Conservation (phyloP, 2,113 vertebrate genomes). For the Centropus bengalensis region DNA sequence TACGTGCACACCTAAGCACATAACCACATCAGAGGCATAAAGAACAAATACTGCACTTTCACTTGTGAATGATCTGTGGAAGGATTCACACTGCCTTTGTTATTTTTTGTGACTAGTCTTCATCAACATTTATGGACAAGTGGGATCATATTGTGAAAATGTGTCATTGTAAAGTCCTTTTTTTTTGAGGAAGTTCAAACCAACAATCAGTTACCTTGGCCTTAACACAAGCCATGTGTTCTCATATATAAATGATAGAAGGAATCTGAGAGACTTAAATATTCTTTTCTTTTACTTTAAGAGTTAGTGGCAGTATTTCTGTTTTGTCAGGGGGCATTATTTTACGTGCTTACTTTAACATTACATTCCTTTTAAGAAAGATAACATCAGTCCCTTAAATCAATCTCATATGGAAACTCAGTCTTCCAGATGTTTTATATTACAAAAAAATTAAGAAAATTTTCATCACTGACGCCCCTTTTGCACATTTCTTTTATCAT, state of each 20-base stretch:
- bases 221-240: not conserved
- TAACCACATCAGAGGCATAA: not conserved
- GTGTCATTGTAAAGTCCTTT: not conserved
- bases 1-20: not conserved
- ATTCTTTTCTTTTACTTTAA: not conserved
- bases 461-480: not conserved
- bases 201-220: not conserved
- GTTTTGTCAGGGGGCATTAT: not conserved
- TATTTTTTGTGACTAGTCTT: not conserved
- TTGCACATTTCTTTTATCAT: not conserved
- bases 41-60: not conserved
- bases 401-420: not conserved
- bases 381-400: not conserved
- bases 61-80: not conserved
- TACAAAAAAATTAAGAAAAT: not conserved
- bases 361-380: not conserved
- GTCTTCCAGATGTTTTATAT: not conserved
- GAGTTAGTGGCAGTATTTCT: not conserved
- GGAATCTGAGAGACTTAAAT: not conserved
- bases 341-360: not conserved
- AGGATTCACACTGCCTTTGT: not conserved
- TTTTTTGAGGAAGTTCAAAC: not conserved
- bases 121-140: not conserved
- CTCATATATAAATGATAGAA: not conserved
- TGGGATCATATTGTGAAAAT: not conserved